A percentile compares a stretch with the other conserved stretches of the same genome.
Evolutionary conservation across 2,888 invertebrate species (phyloP).

Genomic region (Napeogenes inachia): DNA sequence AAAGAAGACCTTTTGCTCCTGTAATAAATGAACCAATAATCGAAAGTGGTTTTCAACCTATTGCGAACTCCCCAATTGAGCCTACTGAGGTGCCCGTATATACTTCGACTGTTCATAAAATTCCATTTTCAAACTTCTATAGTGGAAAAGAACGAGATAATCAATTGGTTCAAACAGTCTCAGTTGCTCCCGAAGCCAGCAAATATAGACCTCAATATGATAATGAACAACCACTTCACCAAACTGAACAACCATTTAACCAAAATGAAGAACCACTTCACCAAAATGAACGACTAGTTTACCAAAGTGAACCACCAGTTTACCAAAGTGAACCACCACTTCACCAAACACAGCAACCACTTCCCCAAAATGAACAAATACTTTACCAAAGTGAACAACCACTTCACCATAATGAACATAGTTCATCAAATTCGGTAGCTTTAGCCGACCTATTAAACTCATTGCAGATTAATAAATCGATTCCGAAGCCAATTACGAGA

Average conservation of each 20-base stretch:
- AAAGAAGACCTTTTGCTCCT: constrained; percentile 47
- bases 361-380: constrained; percentile 44
- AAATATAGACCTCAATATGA: constrained; percentile 49
- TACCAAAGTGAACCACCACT: constrained; percentile 39
- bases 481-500: constrained; percentile 85
- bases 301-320: no score
- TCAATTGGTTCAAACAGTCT: constrained; percentile 37
- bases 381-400: constrained; percentile 43
- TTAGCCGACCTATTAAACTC: constrained; percentile 81
- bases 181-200: constrained; percentile 35
- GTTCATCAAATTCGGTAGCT: constrained; percentile 44
- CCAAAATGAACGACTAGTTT: no score
- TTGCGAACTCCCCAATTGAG: constrained; percentile 40
- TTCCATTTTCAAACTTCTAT: constrained; percentile 35
- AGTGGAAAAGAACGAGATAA: constrained; percentile 41
- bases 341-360: constrained; percentile 36
- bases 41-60: constrained; percentile 65
- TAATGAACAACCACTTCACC: constrained; percentile 44
- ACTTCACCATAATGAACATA: constrained; percentile 38
- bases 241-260: constrained; percentile 7
- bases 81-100: constrained; percentile 45
- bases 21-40: constrained; percentile 47
- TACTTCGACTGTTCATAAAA: constrained; percentile 38
- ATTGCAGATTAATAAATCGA: constrained; percentile 84
- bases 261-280: no score